Evolutionary conservation across 92 coral and sea anemone genomes (phyloP), one percentile per base, ranked within the genome.

Genomic region (Umimayanthus chanpuru): DNA sequence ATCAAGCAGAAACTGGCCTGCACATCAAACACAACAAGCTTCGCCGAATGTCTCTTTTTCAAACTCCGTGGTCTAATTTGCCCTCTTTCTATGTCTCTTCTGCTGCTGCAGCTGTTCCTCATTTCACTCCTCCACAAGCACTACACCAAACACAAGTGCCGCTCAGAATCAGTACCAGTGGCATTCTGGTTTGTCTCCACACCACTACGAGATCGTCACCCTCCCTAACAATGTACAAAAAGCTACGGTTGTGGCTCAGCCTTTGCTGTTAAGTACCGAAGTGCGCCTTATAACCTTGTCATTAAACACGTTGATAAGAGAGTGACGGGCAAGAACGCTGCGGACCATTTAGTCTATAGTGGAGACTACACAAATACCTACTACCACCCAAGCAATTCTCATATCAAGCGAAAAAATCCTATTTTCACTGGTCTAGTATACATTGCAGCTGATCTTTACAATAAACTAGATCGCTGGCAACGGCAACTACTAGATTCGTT

Each of bases 171-270:
- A 55, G 41, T 80, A 56, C 73, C 73, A 81, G 72, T 81, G 85
- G 85, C 85, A 81, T 81, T 81, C 85, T 71, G 81, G 90, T 53
- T 72, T 88, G 81, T 81, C 90, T 49, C 87, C 90, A 11, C 86
- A 81, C 81, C 85, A 36, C 55, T 88, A 88, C 36, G 79, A 66
- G 43, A 74, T 88, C 55, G 79, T 80, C 21, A 43, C 32, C 29
- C 90, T 88, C 10, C 90, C 90, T 16, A 80, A 81, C 80, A 88
- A 70, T 81, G 90, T 38, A 0, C 76, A 80, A 80, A 68, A 75
- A 74, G 90, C 71, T 80, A 80, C 3, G 87, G 90, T 41, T 88
- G 90, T 73, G 87, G 90, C 20, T 26, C 81, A 44, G 65, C 58
- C 5, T 88, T 77, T 72, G 65, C 73, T 4, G 77, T 41, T 56